Evolutionary conservation across 1,140 invertebrate genomes (phyloP), one percentile per base, ranked within the genome.

Genomic region (Zaprionus tsacasi): DNA sequence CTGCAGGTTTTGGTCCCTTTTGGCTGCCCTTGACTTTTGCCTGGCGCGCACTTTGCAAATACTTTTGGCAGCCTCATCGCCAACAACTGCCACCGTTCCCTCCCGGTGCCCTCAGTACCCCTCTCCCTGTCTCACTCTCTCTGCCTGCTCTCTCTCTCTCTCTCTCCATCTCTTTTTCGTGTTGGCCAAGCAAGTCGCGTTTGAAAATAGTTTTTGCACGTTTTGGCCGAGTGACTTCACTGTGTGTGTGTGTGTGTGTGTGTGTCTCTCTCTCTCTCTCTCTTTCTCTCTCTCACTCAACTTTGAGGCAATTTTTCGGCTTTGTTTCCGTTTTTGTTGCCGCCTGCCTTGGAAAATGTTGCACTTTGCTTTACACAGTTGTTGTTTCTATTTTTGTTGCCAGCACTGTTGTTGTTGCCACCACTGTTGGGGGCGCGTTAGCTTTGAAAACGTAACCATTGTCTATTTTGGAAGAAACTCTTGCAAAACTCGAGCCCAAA

Each of bases 11-110:
- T 60, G 64, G 64, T 78, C 70, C 45, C 57, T 73, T 68, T 68
- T 67, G 68, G 76, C 54, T 86, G 82, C 68, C 82, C 82, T 86
- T 86, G 82, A 86, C 82, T 86, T 86, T 86, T 86, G 82, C 79
- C 76, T 76, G 82, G 76, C 82, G 78, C 82, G 76, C 76, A 87
- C 82, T 82, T 86, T 86, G 76, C 69, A 69, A 86, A 86, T 75
- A 86, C 82, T 88, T 86, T 86, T 86, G 82, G 82, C 82, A 86
- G 76, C 79, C 79, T 82, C 80, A 81, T 77, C 81, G 82, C 76
- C 82, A 87, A 71, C 74, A 79, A 80, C 60, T 76, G 64, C 38
- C 50, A 25, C 61, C 35, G 13, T 15, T 2, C 13, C n/a, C n/a
- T n/a, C n/a, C n/a, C n/a, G n/a, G n/a, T n/a, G n/a, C n/a, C n/a